Evolutionary conservation across 2,113 vertebrate genomes (phyloP).

Genomic region (Rhadina sibilatrix): DNA sequence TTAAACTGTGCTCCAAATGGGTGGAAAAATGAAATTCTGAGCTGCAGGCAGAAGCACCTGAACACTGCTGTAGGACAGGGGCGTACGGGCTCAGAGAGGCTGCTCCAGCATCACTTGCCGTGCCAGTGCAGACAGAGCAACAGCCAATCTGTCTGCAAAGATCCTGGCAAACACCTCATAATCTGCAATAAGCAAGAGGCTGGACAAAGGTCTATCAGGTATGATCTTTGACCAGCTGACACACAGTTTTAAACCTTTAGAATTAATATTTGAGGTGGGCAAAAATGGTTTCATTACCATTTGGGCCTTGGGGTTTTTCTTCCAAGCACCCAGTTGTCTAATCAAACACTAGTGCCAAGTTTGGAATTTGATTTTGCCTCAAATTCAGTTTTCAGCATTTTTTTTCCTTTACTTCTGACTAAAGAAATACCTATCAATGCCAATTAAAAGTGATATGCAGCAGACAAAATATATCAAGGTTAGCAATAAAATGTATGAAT

Average conservation of each 20-base stretch:
- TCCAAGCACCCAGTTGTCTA: background rate
- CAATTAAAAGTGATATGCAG: background rate
- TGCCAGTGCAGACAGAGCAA: rapidly evolving
- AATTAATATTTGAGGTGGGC: background rate
- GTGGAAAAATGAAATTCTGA: background rate
- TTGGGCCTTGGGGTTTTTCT: background rate
- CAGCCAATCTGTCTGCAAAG: background rate
- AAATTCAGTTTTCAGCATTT: background rate
- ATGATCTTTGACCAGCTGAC: background rate
- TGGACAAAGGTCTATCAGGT: background rate
- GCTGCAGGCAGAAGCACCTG: background rate
- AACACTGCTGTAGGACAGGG: rapidly evolving
- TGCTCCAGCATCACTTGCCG: background rate
- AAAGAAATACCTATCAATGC: background rate
- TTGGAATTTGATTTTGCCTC: background rate
- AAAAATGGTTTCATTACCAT: background rate
- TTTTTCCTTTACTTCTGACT: background rate
- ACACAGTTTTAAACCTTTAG: background rate
- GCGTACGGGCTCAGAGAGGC: rapidly evolving
- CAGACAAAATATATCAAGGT: background rate
- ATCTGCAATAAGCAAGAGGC: background rate
- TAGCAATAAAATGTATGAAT: background rate
- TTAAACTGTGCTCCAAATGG: background rate
- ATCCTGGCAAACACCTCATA: background rate
- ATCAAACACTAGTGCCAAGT: background rate